phyloP scores from a whole-genome alignment of 1,140 invertebrate genomes.

The Ruditapes philippinarum region DNA sequence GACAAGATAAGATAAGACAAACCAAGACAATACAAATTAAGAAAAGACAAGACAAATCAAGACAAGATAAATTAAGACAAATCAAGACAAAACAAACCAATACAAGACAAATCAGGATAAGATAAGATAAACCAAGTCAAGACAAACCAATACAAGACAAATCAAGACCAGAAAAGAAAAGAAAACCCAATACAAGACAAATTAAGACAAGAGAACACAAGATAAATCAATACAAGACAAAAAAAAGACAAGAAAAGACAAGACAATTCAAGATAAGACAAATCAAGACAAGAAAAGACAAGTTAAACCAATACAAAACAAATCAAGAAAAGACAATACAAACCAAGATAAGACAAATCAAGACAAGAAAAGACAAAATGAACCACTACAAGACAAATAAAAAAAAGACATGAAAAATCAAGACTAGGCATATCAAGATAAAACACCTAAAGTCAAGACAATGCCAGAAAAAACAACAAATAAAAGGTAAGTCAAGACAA shows the following conservation, averaged over 20 bases:
- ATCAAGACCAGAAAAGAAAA: slow-evolving; percentile 1
- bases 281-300: neutral
- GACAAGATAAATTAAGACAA: slow-evolving; percentile 14
- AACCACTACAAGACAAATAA: too few species aligned
- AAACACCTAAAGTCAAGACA: too few species aligned
- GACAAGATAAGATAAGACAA: neutral
- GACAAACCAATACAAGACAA: slow-evolving; percentile 18
- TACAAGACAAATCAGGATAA: slow-evolving; percentile 10
- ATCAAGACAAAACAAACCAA: neutral
- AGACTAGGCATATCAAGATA: too few species aligned
- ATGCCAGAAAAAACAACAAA: too few species aligned
- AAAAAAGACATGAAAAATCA: too few species aligned
- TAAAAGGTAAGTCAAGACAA: too few species aligned
- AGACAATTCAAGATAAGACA: neutral
- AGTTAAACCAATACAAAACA: neutral
- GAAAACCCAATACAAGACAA: neutral
- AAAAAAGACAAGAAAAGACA: neutral
- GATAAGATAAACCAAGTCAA: slow-evolving; percentile 1
- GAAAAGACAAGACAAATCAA: neutral
- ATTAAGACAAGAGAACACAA: neutral
- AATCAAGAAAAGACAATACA: slow-evolving; percentile 3
- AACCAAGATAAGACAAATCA: too few species aligned
- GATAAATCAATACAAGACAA: neutral
- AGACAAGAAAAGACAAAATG: too few species aligned
- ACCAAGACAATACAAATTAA: neutral